Percentiles rank a stretch among this genome's conserved stretches.
phyloP scores from a whole-genome alignment of 2,797 vertebrate species.

The Argya squamiceps region DNA sequence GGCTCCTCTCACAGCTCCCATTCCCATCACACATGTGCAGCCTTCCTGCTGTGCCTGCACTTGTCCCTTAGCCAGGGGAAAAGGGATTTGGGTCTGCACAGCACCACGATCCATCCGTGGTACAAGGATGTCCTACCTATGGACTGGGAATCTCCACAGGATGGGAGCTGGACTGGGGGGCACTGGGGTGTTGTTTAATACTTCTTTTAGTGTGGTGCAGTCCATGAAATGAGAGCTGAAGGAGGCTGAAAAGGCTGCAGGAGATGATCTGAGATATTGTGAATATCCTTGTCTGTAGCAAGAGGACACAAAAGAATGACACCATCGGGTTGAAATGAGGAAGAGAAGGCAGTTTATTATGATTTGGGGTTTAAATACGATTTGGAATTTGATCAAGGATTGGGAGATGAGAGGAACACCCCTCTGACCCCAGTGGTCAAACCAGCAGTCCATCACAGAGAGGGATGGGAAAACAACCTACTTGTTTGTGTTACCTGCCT shows the following conservation, averaged over 20 bases:
- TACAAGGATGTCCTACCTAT: accelerated
- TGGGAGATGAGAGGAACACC: too few species aligned
- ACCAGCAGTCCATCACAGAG: too few species aligned
- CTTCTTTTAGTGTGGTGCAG: neutral
- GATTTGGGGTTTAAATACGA: too few species aligned
- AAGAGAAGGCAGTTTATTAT: too few species aligned
- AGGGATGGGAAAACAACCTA: too few species aligned
- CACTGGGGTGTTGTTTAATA: neutral
- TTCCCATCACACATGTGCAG: accelerated
- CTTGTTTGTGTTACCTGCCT: too few species aligned
- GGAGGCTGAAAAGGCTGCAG: neutral
- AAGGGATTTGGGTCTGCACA: neutral
- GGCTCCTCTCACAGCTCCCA: accelerated
- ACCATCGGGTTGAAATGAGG: too few species aligned
- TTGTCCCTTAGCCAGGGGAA: neutral
- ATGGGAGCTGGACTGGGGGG: neutral
- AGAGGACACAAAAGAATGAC: too few species aligned
- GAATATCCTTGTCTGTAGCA: neutral
- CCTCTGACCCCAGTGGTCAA: too few species aligned
- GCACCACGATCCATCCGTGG: accelerated
- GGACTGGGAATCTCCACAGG: neutral
- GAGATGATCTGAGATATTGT: neutral
- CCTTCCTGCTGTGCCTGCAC: neutral
- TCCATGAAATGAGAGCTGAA: neutral
- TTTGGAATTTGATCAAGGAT: too few species aligned